Evolutionary conservation across 2,797 vertebrate genomes (phyloP).

Genomic region (Falco concolor): DNA sequence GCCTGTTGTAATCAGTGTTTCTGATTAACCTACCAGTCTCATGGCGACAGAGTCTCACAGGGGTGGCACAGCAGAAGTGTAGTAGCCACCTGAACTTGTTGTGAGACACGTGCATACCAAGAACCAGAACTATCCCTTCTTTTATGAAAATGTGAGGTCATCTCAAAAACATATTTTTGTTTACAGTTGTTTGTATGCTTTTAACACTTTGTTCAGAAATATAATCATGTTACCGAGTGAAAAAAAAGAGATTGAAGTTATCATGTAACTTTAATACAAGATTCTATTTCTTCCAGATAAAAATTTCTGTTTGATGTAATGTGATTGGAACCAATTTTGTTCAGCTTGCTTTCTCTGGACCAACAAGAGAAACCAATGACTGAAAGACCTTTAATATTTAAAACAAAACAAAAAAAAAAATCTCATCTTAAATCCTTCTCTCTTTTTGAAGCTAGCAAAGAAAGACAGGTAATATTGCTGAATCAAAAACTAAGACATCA

Average conservation of each 20-base stretch:
- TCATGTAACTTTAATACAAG: not conserved
- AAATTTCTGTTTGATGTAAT: not conserved
- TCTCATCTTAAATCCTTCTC: not conserved
- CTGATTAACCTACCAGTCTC: not conserved
- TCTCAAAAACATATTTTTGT: not conserved
- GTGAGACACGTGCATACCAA: not conserved
- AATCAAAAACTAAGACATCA: not conserved
- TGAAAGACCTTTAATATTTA: not conserved
- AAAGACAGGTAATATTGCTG: not conserved
- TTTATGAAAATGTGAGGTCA: not conserved
- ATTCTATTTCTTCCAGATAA: not conserved
- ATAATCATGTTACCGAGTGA: not conserved
- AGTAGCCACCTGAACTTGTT: rapidly evolving
- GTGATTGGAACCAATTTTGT: not conserved
- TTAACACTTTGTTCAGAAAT: not conserved
- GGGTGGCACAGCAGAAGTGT: not conserved
- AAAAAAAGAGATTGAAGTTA: not conserved
- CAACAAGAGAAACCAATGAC: not conserved
- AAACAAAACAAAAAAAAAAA: not conserved
- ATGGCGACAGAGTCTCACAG: not conserved
- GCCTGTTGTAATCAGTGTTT: not conserved
- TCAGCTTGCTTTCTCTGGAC: not conserved
- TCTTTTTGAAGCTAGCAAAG: not conserved
- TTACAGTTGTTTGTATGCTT: not conserved
- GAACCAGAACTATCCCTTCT: not conserved